Base-by-base conservation (phyloP, 2,797 vertebrate genomes). In the Chrysocyon brachyurus region DNA sequence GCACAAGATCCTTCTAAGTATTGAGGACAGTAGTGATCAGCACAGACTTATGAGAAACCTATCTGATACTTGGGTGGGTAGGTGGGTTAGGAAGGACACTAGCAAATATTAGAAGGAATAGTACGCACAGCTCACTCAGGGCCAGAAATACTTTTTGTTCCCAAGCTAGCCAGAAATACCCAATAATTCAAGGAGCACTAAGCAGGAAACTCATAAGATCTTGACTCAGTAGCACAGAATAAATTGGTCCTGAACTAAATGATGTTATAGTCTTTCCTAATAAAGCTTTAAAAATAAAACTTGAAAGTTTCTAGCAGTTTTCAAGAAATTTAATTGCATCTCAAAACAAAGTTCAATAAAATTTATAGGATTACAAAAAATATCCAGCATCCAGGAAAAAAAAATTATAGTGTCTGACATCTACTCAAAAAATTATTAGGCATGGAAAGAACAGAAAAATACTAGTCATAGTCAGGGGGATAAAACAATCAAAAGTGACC, bases 361-460 rank as follows among this genome's bases (percentile, higher is more conserved):
- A 88, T 63, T 96, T 93, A 68, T 68, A 21, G 22, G 16, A 89
- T 81, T 64, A 26, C 12, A 68, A 94, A 66, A 77, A 36, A 40
- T 22, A 57, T 26, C 2, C 3, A 31, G 31, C 24, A 85, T 24
- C 11, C 49, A 66, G 31, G 12, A 57, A 89, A 92, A 46, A 77
- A 79, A 85, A 73, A 84, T 57, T 85, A 72, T 8, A 57, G 5
- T 79, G 11, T 57, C 26, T 46, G 28, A 72, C 28, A 73, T 46
- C 14, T 85, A 79, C 11, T 91, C 46, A 46, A 90, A 88, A 90
- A 95, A 75, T 82, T 24, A 49, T 95, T 64, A 86, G n/a, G 14
- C 22, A 90, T 61, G 5, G 26, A 77, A 68, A 86, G 17, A 84
- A 87, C 5, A 12, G 24, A 33, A 72, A 94, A 78, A 83, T 59